phyloP scores from a whole-genome alignment of 2,888 invertebrate species.

The Glyphotaelius pellucidus region DNA sequence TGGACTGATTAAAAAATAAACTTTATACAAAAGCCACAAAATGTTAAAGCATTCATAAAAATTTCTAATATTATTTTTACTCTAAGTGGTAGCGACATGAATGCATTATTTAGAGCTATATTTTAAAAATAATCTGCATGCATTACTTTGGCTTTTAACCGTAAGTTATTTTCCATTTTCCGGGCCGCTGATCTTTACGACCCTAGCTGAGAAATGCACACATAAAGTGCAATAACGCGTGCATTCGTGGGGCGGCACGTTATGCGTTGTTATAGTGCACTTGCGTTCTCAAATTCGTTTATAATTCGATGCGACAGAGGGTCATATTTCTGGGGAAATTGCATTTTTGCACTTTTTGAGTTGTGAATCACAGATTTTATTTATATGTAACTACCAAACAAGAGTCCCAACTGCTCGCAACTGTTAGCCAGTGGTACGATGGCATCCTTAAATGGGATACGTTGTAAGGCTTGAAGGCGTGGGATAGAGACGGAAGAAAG shows the following conservation, averaged over 20 bases:
- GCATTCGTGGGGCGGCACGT: not conserved
- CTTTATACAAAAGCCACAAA: not conserved
- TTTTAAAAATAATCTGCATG: not conserved
- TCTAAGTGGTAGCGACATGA: not conserved
- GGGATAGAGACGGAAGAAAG: too few species aligned
- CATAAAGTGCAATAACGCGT: constrained; percentile 40
- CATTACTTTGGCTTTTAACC: not conserved
- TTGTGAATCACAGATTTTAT: not conserved
- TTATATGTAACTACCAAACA: not conserved
- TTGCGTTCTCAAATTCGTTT: constrained; percentile 6
- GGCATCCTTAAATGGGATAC: too few species aligned
- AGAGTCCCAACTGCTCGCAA: too few species aligned
- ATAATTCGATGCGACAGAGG: constrained; percentile 2
- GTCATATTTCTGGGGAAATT: not conserved
- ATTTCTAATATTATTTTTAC: not conserved
- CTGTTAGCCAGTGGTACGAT: too few species aligned
- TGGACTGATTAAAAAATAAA: not conserved
- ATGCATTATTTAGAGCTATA: not conserved
- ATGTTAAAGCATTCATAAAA: not conserved
- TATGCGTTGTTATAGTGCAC: not conserved
- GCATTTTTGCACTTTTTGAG: not conserved
- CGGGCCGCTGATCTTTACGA: constrained; percentile 20
- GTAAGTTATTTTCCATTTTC: constrained; percentile 18
- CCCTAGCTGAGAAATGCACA: constrained; percentile 7
- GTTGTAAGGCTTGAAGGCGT: too few species aligned